A percentile compares a stretch with the other conserved stretches of the same genome.
Conservation (phyloP, 2,888 invertebrate genomes). For the Halictus ligatus region DNA sequence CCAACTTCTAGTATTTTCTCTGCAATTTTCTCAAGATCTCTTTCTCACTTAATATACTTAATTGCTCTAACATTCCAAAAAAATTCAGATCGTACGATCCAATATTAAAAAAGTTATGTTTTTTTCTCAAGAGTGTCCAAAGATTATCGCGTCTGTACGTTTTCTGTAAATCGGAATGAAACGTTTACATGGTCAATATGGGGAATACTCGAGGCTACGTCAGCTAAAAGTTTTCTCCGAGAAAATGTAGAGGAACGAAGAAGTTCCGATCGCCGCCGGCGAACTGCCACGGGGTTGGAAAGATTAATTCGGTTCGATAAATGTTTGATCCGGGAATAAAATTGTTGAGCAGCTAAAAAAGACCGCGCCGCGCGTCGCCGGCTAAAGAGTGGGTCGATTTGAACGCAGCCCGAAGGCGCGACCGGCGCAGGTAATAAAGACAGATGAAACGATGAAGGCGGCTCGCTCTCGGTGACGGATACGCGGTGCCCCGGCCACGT, state of each 20-base stretch:
- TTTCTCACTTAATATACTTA: too few species aligned
- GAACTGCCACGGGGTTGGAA: not conserved
- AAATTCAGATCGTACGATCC: too few species aligned
- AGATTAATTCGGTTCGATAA: not conserved
- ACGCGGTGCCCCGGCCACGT: conserved; percentile 24
- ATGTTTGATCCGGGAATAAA: not conserved
- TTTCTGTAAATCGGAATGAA: too few species aligned
- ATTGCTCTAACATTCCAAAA: too few species aligned
- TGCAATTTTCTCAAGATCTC: too few species aligned
- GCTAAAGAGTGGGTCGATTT: not conserved
- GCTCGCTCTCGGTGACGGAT: conserved; percentile 25
- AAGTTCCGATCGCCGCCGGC: not conserved
- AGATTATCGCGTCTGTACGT: too few species aligned
- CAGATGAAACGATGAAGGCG: conserved; percentile 72
- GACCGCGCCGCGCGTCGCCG: not conserved
- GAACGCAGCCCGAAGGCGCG: conserved; percentile 32
- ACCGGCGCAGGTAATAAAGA: conserved; percentile 45
- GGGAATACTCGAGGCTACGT: too few species aligned
- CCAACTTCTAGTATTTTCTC: too few species aligned
- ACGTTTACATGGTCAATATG: too few species aligned
- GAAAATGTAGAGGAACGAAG: not conserved
- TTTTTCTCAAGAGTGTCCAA: too few species aligned
- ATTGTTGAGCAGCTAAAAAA: not conserved
- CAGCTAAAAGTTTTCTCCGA: too few species aligned
- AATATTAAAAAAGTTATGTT: too few species aligned